phyloP scores from a whole-genome alignment of 2,113 vertebrate genomes.

The Phoenicopterus ruber region DNA sequence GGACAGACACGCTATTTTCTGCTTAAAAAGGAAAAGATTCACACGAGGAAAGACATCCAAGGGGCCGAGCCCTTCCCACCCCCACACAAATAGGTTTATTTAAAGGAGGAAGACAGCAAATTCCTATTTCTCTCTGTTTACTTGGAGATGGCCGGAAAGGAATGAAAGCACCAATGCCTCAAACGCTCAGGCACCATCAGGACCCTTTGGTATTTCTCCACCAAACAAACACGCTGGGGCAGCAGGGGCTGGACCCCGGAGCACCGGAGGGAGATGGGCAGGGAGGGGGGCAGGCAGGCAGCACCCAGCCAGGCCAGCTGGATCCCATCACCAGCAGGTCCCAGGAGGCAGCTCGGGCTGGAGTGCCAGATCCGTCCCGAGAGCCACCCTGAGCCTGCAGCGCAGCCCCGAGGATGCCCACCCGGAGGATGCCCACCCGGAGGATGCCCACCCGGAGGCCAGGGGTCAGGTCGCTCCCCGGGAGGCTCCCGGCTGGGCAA shows the following conservation, averaged over 20 bases:
- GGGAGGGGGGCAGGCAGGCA: not conserved
- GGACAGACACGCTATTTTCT: not conserved
- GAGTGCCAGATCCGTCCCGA: not conserved
- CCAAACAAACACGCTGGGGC: not conserved
- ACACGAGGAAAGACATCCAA: not conserved
- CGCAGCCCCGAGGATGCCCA: fast-evolving
- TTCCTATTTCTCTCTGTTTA: conserved; percentile 60
- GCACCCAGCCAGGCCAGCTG: not conserved
- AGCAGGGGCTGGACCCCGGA: not conserved
- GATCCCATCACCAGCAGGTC: not conserved
- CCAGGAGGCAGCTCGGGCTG: not conserved
- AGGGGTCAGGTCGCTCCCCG: too few species aligned
- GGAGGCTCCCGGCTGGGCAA: not conserved
- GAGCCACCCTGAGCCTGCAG: not conserved
- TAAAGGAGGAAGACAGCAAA: conserved; percentile 58
- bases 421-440: not conserved
- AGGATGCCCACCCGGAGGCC: not conserved
- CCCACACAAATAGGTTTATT: conserved; percentile 53
- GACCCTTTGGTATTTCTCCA: not conserved
- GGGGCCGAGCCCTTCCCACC: conserved; percentile 11
- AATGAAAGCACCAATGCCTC: conserved; percentile 37
- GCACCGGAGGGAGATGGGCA: not conserved
- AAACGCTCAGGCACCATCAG: not conserved
- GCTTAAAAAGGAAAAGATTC: conserved; percentile 64
- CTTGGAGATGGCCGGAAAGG: conserved; percentile 57